Percentiles rank a stretch among this genome's conserved stretches.
Conservation (phyloP, 2,113 vertebrate species). For the Rana temporaria region DNA sequence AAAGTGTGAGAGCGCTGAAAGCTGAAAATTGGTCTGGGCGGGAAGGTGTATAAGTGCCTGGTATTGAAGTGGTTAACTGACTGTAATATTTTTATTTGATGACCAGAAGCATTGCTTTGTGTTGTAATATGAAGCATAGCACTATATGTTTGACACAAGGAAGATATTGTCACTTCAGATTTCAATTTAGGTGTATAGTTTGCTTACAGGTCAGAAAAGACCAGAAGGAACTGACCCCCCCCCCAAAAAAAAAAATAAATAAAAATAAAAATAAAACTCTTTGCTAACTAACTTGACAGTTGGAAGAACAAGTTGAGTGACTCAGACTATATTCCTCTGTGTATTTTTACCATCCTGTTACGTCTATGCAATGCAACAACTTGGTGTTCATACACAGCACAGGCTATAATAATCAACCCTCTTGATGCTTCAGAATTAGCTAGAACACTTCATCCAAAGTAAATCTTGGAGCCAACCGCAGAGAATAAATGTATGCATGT, state of each 20-base stretch:
- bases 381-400: slow-evolving; percentile 15
- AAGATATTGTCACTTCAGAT: not conserved
- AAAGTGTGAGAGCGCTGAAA: too few species aligned
- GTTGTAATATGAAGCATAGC: too few species aligned
- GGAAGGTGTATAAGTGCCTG: too few species aligned
- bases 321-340: slow-evolving; percentile 27
- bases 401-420: slow-evolving; percentile 50
- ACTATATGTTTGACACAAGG: too few species aligned
- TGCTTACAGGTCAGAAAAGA: not conserved
- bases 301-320: slow-evolving; percentile 29
- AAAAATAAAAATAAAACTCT: not conserved
- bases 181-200: not conserved
- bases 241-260: not conserved
- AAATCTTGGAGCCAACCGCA: slow-evolving; percentile 49
- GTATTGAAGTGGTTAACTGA: too few species aligned
- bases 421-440: slow-evolving; percentile 52
- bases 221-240: not conserved
- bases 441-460: slow-evolving; percentile 54
- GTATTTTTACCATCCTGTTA: slow-evolving; percentile 43
- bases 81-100: too few species aligned
- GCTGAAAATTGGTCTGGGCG: too few species aligned
- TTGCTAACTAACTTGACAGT: slow-evolving; percentile 5
- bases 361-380: slow-evolving; percentile 23
- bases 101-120: too few species aligned
- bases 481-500: slow-evolving; percentile 56